Base-by-base conservation (phyloP, 2,888 invertebrate genomes). In the Mimas tiliae region DNA sequence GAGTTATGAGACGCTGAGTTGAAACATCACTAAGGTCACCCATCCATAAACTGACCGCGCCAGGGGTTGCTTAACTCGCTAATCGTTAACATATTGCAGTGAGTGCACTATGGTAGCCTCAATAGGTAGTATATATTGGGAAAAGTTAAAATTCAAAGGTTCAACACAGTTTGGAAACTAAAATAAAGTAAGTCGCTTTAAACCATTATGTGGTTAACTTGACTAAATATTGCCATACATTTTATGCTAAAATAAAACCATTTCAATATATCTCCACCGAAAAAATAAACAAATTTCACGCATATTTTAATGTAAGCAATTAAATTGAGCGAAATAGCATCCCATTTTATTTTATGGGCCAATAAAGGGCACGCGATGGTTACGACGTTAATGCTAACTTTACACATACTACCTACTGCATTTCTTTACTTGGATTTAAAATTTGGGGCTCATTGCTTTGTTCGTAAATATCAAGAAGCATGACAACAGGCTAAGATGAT, bases 291-390 rank as follows among this genome's bases (percentile, higher is more conserved):
- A 78, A 71, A 64, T 76, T 80, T 78, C 72, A 77, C 74, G 77
- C 78, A 82, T 77, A 80, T 81, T 83, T 83, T 80, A 81, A 81
- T 76, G 77, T 70, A 68, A 68, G 79, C 81, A 84, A 84, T 84
- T 84, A 85, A 84, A 81, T 74, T 68, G 74, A 74, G 74, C 76
- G 75, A 80, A 81, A 80, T 81, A 80, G 79, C 78, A 69, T 78
- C 75, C 77, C 77, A 77, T 78, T 75, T 72, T 72, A 72, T 74
- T 85, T 84, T 83, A 85, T 82, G 70, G 79, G 69, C 77, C 45
- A 73, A 83, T 86, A 86, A 86, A 86, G 76, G 75, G 79, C 83
- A 86, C 83, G 84, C 83, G 80, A 81, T 74, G 80, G 70, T 77
- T 76, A 73, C 73, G 70, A 73, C 74, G 48, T 38, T 27, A 58